phyloP scores from a whole-genome alignment of 2,797 vertebrate species.

The Heterohyrax brucei region DNA sequence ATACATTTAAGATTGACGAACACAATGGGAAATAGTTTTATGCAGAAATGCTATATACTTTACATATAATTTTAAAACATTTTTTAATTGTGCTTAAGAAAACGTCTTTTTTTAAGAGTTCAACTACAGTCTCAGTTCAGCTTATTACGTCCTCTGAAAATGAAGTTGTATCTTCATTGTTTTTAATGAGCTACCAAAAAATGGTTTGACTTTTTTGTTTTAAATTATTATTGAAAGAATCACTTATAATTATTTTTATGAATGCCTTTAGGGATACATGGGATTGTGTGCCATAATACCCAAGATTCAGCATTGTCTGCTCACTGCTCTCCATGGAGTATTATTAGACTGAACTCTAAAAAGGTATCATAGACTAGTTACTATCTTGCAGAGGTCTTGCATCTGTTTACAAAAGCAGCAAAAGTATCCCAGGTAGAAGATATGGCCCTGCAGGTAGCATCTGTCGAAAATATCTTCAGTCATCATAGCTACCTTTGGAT shows the following conservation, averaged over 20 bases:
- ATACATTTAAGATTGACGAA: neutral
- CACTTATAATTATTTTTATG: neutral
- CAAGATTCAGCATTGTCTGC: neutral
- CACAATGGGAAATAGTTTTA: conserved; percentile 30
- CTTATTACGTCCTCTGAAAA: neutral
- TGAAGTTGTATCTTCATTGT: neutral
- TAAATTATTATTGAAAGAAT: neutral
- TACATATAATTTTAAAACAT: neutral
- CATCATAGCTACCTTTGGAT: neutral
- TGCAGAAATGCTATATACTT: neutral
- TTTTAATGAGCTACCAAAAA: neutral
- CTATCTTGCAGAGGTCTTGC: neutral
- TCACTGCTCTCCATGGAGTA: neutral
- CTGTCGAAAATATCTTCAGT: neutral
- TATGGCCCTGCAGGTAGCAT: neutral
- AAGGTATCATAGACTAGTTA: neutral
- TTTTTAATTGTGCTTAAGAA: conserved; percentile 23
- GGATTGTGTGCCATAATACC: neutral
- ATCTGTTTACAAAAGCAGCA: neutral
- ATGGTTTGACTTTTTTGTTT: neutral
- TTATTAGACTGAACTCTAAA: conserved; percentile 2
- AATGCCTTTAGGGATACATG: neutral
- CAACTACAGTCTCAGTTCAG: neutral
- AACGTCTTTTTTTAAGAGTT: neutral
- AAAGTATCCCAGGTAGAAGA: neutral